Percentiles rank a stretch among this genome's conserved stretches.
phyloP scores from a whole-genome alignment of 2,797 vertebrate genomes.

The Aplochiton taeniatus region DNA sequence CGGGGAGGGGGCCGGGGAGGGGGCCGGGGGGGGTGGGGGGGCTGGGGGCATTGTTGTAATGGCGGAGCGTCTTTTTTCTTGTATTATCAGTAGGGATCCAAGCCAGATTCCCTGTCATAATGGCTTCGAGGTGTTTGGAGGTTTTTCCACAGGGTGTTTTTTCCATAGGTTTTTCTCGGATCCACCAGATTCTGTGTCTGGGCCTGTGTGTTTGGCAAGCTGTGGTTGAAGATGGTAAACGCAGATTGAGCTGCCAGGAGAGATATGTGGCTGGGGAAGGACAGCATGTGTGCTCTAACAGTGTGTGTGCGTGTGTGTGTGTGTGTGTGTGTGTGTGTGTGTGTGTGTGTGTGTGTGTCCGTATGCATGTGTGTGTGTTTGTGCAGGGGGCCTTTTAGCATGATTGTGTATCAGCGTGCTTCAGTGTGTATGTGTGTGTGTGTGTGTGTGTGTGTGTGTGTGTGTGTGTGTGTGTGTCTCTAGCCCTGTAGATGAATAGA shows the following conservation, averaged over 20 bases:
- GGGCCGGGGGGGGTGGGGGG: too few relatives aligned
- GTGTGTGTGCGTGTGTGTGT: too few relatives aligned
- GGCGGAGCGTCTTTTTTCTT: too few relatives aligned
- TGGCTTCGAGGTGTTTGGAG: too few relatives aligned
- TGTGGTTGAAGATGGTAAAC: slow-evolving; percentile 35
- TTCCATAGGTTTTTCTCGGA: neutral
- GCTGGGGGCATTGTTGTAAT: neutral
- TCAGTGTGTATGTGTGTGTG: slow-evolving; percentile 9
- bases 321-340: too few relatives aligned
- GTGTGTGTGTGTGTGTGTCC: slow-evolving; percentile 9
- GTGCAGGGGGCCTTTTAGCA: neutral
- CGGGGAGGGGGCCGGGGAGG: too few relatives aligned
- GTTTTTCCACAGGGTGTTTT: neutral
- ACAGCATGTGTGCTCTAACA: too few relatives aligned
- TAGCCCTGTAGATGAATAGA: slow-evolving; percentile 27
- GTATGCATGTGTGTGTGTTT: neutral
- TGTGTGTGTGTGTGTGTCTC: slow-evolving; percentile 12
- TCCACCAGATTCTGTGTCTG: too few relatives aligned
- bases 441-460: neutral
- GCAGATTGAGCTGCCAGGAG: slow-evolving; percentile 47
- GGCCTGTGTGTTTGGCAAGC: slow-evolving; percentile 37
- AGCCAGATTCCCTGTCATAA: too few relatives aligned
- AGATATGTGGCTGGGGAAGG: slow-evolving; percentile 43
- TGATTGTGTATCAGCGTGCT: neutral
- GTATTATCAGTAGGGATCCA: too few relatives aligned